Evolutionary conservation across 2,113 vertebrate genomes (phyloP).

Genomic region (Orientallactaga bullata): DNA sequence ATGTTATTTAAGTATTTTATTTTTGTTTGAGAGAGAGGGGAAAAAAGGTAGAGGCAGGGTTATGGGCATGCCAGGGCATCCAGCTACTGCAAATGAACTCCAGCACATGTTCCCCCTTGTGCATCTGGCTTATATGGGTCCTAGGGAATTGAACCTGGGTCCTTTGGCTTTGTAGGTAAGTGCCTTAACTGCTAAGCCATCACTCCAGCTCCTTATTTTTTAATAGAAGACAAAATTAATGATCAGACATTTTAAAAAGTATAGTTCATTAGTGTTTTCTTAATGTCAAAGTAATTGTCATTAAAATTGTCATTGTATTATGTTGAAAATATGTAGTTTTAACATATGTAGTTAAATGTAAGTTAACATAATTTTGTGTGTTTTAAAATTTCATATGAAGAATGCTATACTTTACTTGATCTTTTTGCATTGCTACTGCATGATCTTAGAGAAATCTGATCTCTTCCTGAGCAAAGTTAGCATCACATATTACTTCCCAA

Average conservation of each 20-base stretch:
- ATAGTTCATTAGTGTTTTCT: slow-evolving; percentile 3
- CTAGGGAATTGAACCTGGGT: too few species aligned
- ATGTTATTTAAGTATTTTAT: too few species aligned
- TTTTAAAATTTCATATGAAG: slow-evolving; percentile 12
- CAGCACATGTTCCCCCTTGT: too few species aligned
- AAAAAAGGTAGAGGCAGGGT: too few species aligned
- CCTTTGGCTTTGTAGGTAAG: too few species aligned
- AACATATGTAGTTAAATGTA: not conserved
- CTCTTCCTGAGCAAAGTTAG: not conserved
- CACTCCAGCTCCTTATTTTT: not conserved
- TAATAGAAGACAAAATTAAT: slow-evolving; percentile 8
- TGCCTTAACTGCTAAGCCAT: too few species aligned
- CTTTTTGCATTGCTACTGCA: not conserved
- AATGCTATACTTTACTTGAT: not conserved
- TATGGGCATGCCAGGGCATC: too few species aligned
- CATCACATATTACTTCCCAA: not conserved
- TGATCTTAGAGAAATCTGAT: slow-evolving; percentile 5
- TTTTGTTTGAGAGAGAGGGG: too few species aligned
- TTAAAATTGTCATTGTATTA: not conserved
- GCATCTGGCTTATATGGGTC: too few species aligned
- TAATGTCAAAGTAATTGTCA: slow-evolving; percentile 44
- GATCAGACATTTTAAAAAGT: not conserved
- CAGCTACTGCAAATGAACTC: too few species aligned
- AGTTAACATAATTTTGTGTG: not conserved
- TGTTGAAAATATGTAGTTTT: not conserved